Conservation (phyloP, 2,113 vertebrate genomes). For the Thamnophis sirtalis region DNA sequence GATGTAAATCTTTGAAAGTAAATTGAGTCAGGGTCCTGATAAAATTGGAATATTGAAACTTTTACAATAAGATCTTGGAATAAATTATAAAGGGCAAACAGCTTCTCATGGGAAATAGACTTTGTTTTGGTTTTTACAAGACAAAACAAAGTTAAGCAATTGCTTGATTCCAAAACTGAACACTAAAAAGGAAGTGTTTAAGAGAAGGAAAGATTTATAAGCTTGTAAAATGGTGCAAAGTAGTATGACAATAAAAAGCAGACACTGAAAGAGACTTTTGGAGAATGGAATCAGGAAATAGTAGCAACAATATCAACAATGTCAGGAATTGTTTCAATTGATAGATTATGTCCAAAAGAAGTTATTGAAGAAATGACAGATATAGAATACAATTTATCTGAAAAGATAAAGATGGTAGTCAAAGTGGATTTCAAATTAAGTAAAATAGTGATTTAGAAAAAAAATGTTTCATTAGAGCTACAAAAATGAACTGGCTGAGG, state of each 20-base stretch:
- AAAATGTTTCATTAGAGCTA: background rate
- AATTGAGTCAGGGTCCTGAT: background rate
- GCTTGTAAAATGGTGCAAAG: background rate
- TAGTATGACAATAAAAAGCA: background rate
- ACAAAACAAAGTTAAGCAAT: background rate
- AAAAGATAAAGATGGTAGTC: background rate
- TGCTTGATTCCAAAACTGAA: background rate
- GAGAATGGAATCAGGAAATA: background rate
- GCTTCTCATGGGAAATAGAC: background rate
- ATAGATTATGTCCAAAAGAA: background rate
- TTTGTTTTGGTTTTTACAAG: background rate
- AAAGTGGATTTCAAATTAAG: background rate
- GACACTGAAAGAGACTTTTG: background rate
- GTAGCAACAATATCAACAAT: background rate
- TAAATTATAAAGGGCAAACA: background rate
- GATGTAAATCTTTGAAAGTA: background rate
- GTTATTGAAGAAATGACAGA: background rate
- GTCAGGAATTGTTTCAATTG: background rate
- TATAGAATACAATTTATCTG: background rate
- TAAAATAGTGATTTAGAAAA: background rate
- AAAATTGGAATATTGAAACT: background rate
- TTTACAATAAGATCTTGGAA: background rate
- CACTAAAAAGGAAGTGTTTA: background rate
- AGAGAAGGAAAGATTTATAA: background rate
- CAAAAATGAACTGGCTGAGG: background rate